These are phyloP conservation scores for Chunga burmeisteri DNA, from an alignment of 2,113 vertebrate genomes.

Conservation along the genomic window DNA sequence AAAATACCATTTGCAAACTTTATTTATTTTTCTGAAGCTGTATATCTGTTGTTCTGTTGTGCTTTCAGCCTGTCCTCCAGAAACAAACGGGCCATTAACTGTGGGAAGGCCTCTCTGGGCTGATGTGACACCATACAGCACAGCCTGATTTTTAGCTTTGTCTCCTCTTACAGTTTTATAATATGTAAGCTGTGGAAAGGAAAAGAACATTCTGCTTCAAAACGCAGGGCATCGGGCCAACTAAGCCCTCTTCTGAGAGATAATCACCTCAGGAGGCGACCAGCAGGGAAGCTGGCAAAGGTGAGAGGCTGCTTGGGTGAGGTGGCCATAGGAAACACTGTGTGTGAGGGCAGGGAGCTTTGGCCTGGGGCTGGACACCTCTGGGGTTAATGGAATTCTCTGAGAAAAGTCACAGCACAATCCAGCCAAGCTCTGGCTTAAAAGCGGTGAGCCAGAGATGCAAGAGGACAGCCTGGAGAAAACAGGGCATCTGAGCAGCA, in stretches of 20 bases:
- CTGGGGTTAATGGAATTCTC: background rate
- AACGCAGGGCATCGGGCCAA: background rate
- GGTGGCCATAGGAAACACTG: fast-evolving
- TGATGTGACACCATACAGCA: background rate
- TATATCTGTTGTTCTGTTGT: background rate
- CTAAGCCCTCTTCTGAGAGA: background rate
- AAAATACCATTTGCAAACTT: background rate
- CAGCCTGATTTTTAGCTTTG: background rate
- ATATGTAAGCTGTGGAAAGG: background rate
- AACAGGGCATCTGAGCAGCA: background rate
- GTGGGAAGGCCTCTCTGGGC: background rate
- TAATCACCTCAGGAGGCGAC: background rate
- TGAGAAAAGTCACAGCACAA: background rate
- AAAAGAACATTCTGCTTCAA: background rate
- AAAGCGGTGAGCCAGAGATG: background rate
- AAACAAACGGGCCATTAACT: background rate
- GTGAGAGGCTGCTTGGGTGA: background rate
- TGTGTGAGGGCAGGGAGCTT: background rate
- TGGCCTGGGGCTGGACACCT: background rate
- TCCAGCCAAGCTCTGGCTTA: fast-evolving
- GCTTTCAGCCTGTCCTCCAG: background rate
- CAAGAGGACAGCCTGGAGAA: background rate
- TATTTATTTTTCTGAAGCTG: background rate
- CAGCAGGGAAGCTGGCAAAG: background rate
- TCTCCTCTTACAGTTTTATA: background rate